A percentile compares a stretch with the other conserved stretches of the same genome.
Conservation (phyloP, 2,888 invertebrate genomes). For the Bimastos eiseni region DNA sequence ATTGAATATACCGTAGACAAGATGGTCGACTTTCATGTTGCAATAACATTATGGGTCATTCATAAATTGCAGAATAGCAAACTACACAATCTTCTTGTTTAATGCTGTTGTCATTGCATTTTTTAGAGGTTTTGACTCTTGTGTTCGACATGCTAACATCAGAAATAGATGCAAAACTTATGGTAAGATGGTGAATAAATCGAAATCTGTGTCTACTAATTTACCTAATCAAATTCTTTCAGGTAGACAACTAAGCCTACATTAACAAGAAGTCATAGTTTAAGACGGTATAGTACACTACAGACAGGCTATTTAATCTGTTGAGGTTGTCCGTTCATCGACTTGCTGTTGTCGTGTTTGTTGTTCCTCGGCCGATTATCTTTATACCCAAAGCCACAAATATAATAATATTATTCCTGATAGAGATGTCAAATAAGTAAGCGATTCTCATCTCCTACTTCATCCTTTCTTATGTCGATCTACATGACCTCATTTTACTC, state of each 20-base stretch:
- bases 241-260: not conserved
- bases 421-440: not conserved
- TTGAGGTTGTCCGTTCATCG: no score
- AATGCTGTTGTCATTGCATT: constrained; percentile 1
- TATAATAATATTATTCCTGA: no score
- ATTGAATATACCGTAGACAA: not conserved
- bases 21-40: not conserved
- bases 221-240: not conserved
- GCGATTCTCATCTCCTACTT: not conserved
- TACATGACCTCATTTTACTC: not conserved
- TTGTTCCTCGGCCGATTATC: no score
- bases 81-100: not conserved
- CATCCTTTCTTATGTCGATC: not conserved
- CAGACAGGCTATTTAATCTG: no score
- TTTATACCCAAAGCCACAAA: not conserved
- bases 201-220: no score
- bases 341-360: no score
- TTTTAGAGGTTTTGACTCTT: constrained; percentile 58
- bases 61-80: not conserved
- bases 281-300: no score
- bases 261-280: no score
- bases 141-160: constrained; percentile 60
- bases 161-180: constrained; percentile 58
- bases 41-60: not conserved
- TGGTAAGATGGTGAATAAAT: constrained; percentile 49